Evolutionary conservation across 23 tunicate genomes (phyloP).

Genomic region (Styela plicata): DNA sequence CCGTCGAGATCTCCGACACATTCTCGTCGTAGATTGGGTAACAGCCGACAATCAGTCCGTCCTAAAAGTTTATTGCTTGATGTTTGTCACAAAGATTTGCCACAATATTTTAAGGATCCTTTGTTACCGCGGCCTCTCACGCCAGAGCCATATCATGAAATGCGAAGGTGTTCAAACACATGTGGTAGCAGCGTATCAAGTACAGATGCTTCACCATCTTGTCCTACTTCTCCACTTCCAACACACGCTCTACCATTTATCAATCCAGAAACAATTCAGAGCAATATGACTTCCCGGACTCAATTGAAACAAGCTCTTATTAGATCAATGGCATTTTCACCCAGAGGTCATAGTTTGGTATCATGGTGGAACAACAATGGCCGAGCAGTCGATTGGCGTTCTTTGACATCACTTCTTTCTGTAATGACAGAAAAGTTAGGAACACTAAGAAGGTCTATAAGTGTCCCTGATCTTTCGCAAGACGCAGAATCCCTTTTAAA

Average conservation of each 20-base stretch:
- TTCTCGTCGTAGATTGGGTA: neutral
- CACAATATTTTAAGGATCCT: neutral
- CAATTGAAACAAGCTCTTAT: constrained; percentile 18
- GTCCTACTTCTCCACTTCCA: constrained; percentile 1
- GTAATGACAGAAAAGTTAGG: constrained; percentile 44
- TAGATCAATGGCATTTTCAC: constrained; percentile 88
- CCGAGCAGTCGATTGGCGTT: constrained; percentile 34
- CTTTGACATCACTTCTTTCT: constrained; percentile 51
- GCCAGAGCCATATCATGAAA: neutral
- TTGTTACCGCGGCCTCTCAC: neutral
- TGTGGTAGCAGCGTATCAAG: neutral
- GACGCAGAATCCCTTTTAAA: neutral
- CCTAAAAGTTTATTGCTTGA: constrained; percentile 19
- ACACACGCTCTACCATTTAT: neutral
- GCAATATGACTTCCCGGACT: neutral
- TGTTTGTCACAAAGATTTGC: neutral
- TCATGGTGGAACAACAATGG: constrained; percentile 61
- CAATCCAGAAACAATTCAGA: neutral
- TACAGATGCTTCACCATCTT: neutral
- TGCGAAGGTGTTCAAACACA: neutral
- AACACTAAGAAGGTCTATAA: constrained; percentile 51
- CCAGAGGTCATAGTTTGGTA: constrained; percentile 54
- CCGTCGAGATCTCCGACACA: neutral
- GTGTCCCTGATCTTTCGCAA: constrained; percentile 62
- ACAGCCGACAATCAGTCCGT: constrained; percentile 3